These are phyloP conservation scores for Catharus minimus DNA, from an alignment of 2,113 vertebrate genomes.

Conservation along the genomic window DNA sequence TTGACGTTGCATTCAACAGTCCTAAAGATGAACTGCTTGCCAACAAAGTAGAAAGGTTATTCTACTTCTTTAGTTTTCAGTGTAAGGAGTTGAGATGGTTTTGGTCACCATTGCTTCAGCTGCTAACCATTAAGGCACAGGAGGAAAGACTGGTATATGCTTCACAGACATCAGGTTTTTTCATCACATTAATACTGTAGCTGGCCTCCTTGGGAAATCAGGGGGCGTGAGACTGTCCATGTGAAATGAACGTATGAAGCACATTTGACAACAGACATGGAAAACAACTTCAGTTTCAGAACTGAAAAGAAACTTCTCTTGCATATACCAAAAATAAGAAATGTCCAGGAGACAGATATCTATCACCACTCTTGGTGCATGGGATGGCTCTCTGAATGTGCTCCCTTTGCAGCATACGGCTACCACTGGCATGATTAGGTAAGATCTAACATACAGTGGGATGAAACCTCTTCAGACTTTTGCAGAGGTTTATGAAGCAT, in stretches of 20 bases:
- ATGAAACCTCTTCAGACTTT: not conserved
- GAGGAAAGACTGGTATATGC: not conserved
- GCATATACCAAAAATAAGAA: not conserved
- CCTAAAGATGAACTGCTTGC: not conserved
- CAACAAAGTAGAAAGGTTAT: not conserved
- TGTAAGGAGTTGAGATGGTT: not conserved
- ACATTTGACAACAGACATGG: not conserved
- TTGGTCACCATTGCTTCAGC: not conserved
- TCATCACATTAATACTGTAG: not conserved
- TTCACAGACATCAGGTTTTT: not conserved
- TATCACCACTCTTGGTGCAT: not conserved
- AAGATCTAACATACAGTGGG: not conserved
- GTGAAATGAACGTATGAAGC: not conserved
- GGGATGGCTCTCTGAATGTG: not conserved
- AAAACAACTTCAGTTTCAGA: not conserved
- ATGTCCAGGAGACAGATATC: not conserved
- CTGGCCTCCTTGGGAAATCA: not conserved
- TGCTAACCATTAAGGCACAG: not conserved
- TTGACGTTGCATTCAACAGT: not conserved
- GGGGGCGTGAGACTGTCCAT: rapidly evolving
- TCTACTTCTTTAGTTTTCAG: not conserved
- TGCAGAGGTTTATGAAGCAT: not conserved
- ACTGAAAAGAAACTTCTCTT: not conserved
- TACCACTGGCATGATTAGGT: not conserved
- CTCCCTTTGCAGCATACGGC: not conserved